Conservation (phyloP, 2,797 vertebrate genomes). For the Leuciscus waleckii region DNA sequence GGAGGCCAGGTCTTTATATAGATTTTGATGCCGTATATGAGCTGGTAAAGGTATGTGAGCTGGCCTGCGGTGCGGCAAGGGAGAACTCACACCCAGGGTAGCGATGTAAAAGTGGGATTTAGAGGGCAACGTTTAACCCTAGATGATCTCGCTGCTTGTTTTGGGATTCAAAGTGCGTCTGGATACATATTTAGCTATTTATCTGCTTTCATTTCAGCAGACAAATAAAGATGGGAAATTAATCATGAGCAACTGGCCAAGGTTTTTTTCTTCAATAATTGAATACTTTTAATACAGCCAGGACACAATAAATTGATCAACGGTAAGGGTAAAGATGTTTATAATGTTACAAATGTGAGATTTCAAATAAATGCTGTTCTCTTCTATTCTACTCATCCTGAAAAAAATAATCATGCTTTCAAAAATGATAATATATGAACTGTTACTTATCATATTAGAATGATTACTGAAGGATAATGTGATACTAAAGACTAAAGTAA, state of each 20-base stretch:
- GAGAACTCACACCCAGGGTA: not conserved
- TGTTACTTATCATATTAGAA: not conserved
- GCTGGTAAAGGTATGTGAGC: not conserved
- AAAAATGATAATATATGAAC: not conserved
- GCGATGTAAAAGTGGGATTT: not conserved
- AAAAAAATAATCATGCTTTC: not conserved
- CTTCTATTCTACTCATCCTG: not conserved
- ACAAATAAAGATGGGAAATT: not conserved
- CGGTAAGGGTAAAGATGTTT: not conserved
- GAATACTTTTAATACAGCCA: not conserved
- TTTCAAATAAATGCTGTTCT: not conserved
- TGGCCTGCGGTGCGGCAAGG: not conserved
- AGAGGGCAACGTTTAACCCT: not conserved
- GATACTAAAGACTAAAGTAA: not conserved
- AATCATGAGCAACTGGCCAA: not conserved
- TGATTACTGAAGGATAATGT: not conserved
- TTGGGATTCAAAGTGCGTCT: not conserved
- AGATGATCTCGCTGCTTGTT: not conserved
- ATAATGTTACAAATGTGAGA: not conserved
- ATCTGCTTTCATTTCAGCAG: not conserved
- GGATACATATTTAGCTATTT: not conserved
- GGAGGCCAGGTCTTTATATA: slow-evolving; percentile 42
- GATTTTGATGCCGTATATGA: slow-evolving; percentile 28
- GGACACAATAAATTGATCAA: not conserved
- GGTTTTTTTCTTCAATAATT: not conserved